Evolutionary conservation across 2,113 vertebrate genomes (phyloP).

Genomic region (Silurus meridionalis): DNA sequence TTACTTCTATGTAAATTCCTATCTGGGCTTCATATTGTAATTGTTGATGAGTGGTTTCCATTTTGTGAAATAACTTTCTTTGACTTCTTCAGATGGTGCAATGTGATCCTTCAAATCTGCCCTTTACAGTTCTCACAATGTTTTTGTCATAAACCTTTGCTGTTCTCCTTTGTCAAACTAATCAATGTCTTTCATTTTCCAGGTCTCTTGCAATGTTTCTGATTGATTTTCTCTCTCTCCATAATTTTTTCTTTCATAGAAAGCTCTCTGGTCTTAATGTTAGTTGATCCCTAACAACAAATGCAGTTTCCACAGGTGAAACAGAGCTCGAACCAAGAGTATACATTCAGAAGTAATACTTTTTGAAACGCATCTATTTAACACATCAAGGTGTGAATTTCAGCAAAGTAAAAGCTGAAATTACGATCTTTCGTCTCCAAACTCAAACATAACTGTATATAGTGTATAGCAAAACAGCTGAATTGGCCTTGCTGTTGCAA

Average conservation of each 20-base stretch:
- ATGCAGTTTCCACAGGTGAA: neutral
- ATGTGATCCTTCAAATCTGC: neutral
- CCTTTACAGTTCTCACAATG: neutral
- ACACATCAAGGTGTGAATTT: neutral
- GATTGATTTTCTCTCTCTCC: neutral
- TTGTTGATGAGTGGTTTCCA: neutral
- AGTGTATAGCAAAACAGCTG: too few species aligned
- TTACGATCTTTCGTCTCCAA: too few species aligned
- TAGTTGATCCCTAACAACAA: neutral
- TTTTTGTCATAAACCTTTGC: neutral
- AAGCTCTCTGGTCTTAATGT: neutral
- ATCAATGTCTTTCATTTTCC: neutral
- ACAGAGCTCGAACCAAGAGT: too few species aligned
- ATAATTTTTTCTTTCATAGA: neutral
- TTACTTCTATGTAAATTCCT: neutral
- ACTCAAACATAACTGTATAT: too few species aligned
- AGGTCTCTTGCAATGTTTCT: neutral
- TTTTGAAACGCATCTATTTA: neutral
- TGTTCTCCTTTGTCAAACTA: neutral
- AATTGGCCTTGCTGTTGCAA: neutral
- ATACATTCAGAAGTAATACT: too few species aligned
- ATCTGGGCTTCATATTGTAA: neutral
- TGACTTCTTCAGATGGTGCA: neutral
- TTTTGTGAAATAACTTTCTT: neutral
- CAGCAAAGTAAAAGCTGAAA: too few species aligned